These are phyloP conservation scores for Megathymus violae DNA, from an alignment of 1,140 invertebrate species.

Conservation along the genomic window DNA sequence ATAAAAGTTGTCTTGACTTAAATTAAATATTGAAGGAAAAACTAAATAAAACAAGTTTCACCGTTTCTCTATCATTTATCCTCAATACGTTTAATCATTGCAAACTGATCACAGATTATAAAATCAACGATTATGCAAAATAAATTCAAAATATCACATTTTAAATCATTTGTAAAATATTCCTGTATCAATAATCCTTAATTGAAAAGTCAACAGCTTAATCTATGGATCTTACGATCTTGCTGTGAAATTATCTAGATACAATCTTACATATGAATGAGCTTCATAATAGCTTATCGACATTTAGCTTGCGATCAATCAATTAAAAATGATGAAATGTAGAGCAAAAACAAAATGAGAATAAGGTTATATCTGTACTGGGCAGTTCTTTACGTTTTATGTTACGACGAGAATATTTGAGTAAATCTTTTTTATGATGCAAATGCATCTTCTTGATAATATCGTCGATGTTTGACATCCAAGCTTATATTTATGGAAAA, in stretches of 20 bases:
- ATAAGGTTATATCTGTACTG: background rate
- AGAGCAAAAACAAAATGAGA: slow-evolving; percentile 16
- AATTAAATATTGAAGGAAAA: too few species aligned
- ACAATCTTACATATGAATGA: slow-evolving; percentile 18
- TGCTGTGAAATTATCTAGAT: slow-evolving; percentile 26
- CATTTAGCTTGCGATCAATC: slow-evolving; percentile 20
- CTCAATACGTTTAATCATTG: background rate
- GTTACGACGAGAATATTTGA: too few species aligned
- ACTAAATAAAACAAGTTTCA: too few species aligned
- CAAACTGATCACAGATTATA: background rate
- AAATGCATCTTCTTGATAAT: too few species aligned
- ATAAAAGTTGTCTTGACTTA: too few species aligned
- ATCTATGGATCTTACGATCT: slow-evolving; percentile 23
- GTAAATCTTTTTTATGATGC: too few species aligned
- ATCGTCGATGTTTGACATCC: too few species aligned
- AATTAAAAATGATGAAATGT: slow-evolving; percentile 15
- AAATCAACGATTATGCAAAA: background rate
- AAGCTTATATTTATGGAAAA: too few species aligned
- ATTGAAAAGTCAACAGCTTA: slow-evolving; percentile 30
- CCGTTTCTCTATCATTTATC: background rate
- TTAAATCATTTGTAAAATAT: background rate
- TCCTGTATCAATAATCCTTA: slow-evolving; percentile 13
- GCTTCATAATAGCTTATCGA: slow-evolving; percentile 19
- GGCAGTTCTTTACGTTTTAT: background rate
- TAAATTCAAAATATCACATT: background rate